Percentiles rank a stretch among this genome's conserved stretches.
phyloP scores from a whole-genome alignment of 2,888 invertebrate genomes.

The Acleris cristana region DNA sequence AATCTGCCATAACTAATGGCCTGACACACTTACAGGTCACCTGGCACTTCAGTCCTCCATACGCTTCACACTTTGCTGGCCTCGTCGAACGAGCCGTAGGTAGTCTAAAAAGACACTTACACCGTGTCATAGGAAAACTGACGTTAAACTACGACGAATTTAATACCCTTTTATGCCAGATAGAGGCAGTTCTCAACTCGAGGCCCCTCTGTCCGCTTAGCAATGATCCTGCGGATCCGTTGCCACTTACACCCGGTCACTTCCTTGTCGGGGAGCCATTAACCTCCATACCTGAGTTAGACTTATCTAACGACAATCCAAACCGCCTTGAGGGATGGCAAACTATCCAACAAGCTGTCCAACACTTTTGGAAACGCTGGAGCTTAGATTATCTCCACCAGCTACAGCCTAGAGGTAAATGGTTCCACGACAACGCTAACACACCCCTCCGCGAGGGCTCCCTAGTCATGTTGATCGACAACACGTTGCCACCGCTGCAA shows the following conservation, averaged over 20 bases:
- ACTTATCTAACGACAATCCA: constrained; percentile 1
- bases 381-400: constrained; percentile 15
- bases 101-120: not conserved
- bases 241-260: constrained; percentile 12
- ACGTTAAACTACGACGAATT: not conserved
- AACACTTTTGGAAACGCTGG: constrained; percentile 25
- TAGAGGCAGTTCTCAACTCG: not conserved
- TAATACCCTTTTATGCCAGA: constrained; percentile 1
- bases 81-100: not conserved
- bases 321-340: constrained; percentile 4
- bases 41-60: too few relatives aligned
- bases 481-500: not conserved
- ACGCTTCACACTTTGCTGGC: too few relatives aligned
- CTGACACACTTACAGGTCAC: not conserved
- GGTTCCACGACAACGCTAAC: constrained; percentile 1
- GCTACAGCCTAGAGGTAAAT: constrained; percentile 13
- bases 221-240: not conserved
- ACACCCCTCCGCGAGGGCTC: constrained; percentile 7
- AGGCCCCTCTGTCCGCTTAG: not conserved
- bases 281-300: not conserved
- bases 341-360: constrained; percentile 4
- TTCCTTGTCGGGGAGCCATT: constrained; percentile 17
- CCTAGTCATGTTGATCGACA: constrained; percentile 1
- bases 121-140: not conserved
- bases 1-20: too few relatives aligned